phyloP scores from a whole-genome alignment of 2,113 vertebrate genomes.

The Myiozetetes cayanensis region DNA sequence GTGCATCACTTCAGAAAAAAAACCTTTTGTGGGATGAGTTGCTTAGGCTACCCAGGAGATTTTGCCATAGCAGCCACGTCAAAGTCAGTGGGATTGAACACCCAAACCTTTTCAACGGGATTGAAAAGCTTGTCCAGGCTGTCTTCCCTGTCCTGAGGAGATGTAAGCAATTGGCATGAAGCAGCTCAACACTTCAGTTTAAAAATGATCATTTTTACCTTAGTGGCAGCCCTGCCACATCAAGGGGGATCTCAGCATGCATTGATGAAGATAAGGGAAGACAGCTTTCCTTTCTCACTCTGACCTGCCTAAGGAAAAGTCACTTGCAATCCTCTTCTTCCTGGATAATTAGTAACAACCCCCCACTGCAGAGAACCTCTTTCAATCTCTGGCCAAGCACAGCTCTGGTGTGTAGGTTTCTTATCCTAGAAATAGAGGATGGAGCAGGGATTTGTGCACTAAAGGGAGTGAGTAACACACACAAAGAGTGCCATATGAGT shows the following conservation, averaged over 20 bases:
- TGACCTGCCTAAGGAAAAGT: conserved; percentile 43
- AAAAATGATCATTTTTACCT: conserved; percentile 16
- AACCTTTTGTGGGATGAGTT: not conserved
- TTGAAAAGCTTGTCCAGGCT: not conserved
- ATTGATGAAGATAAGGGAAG: not conserved
- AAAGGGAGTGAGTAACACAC: not conserved
- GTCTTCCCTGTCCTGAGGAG: not conserved
- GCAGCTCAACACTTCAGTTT: not conserved
- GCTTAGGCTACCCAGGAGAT: not conserved
- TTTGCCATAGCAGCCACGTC: not conserved
- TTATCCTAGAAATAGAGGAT: not conserved
- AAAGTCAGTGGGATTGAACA: not conserved
- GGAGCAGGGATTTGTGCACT: not conserved
- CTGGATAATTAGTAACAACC: not conserved
- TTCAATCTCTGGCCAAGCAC: not conserved
- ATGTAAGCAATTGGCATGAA: not conserved
- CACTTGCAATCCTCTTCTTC: conserved; percentile 15
- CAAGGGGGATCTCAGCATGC: not conserved
- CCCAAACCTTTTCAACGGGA: not conserved
- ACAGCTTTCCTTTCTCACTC: conserved; percentile 18
- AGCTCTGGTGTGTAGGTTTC: not conserved
- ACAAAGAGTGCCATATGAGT: not conserved
- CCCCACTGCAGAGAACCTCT: not conserved
- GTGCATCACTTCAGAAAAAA: not conserved
- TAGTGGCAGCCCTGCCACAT: conserved; percentile 21